phyloP scores from a whole-genome alignment of 2,113 vertebrate genomes.

The Clarias macrocephalus region DNA sequence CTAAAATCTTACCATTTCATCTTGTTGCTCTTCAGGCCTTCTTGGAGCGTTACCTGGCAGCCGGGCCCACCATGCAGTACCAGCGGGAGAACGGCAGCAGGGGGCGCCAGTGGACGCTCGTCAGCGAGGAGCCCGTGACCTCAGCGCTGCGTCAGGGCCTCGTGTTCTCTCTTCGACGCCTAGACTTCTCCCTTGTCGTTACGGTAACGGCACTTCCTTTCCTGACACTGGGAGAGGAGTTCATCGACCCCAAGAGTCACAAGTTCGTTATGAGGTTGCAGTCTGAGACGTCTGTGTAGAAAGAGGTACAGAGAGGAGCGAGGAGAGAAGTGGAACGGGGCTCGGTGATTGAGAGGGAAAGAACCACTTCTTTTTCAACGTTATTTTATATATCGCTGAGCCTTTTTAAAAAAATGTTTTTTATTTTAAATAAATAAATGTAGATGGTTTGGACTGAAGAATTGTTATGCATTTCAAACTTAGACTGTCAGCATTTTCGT shows the following conservation, averaged over 20 bases:
- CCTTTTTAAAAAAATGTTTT: neutral
- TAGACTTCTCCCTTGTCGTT: slow-evolving; percentile 89
- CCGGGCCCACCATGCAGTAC: slow-evolving; percentile 91
- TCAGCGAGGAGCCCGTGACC: slow-evolving; percentile 91
- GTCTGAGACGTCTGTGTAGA: slow-evolving; percentile 89
- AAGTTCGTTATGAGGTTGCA: slow-evolving; percentile 96
- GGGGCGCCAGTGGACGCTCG: slow-evolving; percentile 89
- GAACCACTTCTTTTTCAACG: slow-evolving; percentile 41
- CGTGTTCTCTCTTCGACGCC: slow-evolving; percentile 84
- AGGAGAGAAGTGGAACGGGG: neutral
- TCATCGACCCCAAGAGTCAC: slow-evolving; percentile 93
- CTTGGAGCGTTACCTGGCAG: slow-evolving; percentile 84
- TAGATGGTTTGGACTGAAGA: neutral
- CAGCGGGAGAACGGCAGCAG: slow-evolving; percentile 83
- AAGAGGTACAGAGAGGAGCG: neutral
- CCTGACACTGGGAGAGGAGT: slow-evolving; percentile 87
- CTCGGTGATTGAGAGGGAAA: neutral
- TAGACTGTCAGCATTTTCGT: neutral
- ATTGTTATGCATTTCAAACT: slow-evolving; percentile 9
- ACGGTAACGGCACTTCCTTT: slow-evolving; percentile 85
- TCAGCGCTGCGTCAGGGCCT: slow-evolving; percentile 80
- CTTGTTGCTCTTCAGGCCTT: slow-evolving; percentile 75
- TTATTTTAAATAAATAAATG: neutral
- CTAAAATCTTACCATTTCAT: neutral
- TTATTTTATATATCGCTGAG: slow-evolving; percentile 10